Evolutionary conservation across 2,888 invertebrate species (phyloP), one percentile per base, ranked within the genome.

Genomic region (Eristalinus aeneus): DNA sequence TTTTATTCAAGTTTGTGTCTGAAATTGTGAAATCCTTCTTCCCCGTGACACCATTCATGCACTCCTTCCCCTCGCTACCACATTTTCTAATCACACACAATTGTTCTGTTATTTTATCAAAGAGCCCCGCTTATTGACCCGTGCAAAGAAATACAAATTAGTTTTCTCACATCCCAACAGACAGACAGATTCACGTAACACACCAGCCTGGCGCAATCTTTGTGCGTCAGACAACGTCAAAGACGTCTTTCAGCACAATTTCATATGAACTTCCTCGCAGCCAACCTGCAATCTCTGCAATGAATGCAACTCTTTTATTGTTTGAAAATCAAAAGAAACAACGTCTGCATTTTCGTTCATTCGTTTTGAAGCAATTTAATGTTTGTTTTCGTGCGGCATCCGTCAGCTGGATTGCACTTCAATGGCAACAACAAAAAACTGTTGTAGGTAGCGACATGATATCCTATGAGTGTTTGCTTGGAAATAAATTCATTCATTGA

Each of bases 401-500:
- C 63, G 63, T 36, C 36, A 36, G 63, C 16, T 64, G 36, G 5
- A 64, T 64, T 56, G 56, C 56, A 34, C 27, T 22, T 20, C 11
- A 39, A 72, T 53, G 32, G 20, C 9, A 27, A 22, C 32, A 27
- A 61, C 46, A 46, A 11, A 20, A 20, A 32, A 12, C 31, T 9
- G 8, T 12, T 39, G 39, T 39, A 39, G n/a, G 12, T 56, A 69
- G 60, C 20, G 31, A 1, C 22, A 58, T 16, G 31, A 6, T 58
- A 23, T 58, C 58, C 39, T 31, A 31, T 27, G 23, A 46, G n/a
- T 27, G 34, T 53, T 31, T 22, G 16, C 46, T 16, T 32, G n/a
- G 16, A 74, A 31, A 23, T 31, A 58, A 63, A 39, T 74, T 31
- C 74, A 74, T 65, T 74, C 58, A 65, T 64, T 54, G 12, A 56